Base-by-base conservation (phyloP, 2,888 invertebrate genomes). In the Platerodrilus igneus region DNA sequence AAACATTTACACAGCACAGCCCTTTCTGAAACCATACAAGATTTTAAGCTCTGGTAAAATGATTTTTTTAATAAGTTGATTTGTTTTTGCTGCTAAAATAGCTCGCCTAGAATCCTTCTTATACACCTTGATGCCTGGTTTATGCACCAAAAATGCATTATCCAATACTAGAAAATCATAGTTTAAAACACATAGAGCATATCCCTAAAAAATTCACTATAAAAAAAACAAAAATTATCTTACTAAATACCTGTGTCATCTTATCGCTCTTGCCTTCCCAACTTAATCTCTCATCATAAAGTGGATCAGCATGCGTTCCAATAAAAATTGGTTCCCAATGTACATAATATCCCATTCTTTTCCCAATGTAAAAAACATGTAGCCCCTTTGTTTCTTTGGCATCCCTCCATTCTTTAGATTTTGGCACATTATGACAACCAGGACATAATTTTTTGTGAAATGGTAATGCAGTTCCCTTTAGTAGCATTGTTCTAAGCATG, bases 201-300 rank as follows among this genome's bases (percentile, higher is more conserved):
- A 93, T 51, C 91, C 92, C 91, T 92, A 75, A 47, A 53, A 45
- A 38, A 41, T n/a, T n/a, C n/a, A n/a, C n/a, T 28, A 28, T 16
- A 28, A 23, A 23, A 14, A 2, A 22, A 4, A 14, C 18, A 14
- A 36, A 18, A 18, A 18, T 31, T 29, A 14, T 10, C 17, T 10
- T 16, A 10, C 6, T 11, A 19, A 10, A 63, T 65, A 91, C 92
- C 83, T 93, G 93, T 43, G 91, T 88, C 92, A 93, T 93, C 72
- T 93, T 93, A 69, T 94, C 93, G 67, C 88, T 86, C 69, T 89
- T 89, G 25, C 93, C 93, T 63, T 94, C 92, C 92, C 93, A 93
- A 63, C 88, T 89, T 45, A 93, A 78, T 59, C 92, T 75, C 65
- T 93, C 92, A 53, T 93, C 93, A 64, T 93, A 93, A 50, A 86